Percentiles rank a stretch among this genome's conserved stretches.
Evolutionary conservation across 2,888 invertebrate genomes (phyloP).

Genomic region (Drosophila mettleri): DNA sequence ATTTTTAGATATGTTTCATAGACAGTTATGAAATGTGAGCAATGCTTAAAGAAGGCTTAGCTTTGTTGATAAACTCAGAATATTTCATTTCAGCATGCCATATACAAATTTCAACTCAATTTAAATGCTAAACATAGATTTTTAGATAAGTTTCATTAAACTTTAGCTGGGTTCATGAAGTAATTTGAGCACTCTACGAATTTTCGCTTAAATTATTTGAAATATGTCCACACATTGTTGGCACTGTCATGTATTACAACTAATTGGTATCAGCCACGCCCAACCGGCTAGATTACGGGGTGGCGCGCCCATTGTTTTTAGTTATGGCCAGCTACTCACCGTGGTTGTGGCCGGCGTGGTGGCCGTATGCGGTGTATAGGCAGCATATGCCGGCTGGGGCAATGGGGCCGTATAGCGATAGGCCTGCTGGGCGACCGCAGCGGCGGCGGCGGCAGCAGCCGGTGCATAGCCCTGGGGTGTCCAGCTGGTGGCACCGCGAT

Average conservation of each 20-base stretch:
- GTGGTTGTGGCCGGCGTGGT: conserved; percentile 84
- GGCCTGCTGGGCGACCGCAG: conserved; percentile 84
- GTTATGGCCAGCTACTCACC: conserved; percentile 75
- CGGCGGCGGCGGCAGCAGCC: conserved; percentile 84
- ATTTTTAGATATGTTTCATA: background rate
- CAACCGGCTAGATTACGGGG: background rate
- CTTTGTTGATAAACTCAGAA: background rate
- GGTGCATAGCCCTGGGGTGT: conserved; percentile 85
- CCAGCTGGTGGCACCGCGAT: conserved; percentile 85
- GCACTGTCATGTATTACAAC: background rate
- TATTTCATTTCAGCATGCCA: background rate
- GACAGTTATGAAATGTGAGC: too few species aligned
- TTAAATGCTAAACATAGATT: background rate
- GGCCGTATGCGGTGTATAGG: conserved; percentile 85
- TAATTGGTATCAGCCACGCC: background rate
- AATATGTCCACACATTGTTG: background rate
- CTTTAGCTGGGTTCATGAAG: background rate
- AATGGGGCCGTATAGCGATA: conserved; percentile 85
- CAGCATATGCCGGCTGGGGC: conserved; percentile 85
- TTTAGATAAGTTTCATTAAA: background rate
- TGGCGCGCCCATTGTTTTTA: background rate
- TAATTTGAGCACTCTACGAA: background rate
- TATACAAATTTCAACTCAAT: background rate
- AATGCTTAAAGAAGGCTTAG: too few species aligned
- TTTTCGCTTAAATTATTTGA: background rate